Conservation (phyloP, 2,113 vertebrate genomes). For the Romanogobio albipinnatus region DNA sequence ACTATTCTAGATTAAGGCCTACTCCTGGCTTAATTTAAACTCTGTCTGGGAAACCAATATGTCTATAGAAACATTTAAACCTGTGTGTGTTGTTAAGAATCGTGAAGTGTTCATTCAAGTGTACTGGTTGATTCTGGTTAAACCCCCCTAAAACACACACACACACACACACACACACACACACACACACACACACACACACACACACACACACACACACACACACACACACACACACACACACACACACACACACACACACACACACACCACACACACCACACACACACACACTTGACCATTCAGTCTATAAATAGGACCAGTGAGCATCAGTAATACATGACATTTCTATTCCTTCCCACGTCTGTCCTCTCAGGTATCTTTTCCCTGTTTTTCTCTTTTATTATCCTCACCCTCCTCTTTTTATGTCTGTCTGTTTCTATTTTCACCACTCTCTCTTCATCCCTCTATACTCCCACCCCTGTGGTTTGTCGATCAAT, state of each 20-base stretch:
- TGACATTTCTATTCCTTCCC: conserved; percentile 17
- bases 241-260: background rate
- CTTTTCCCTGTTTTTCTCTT: background rate
- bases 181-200: background rate
- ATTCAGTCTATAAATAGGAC: conserved; percentile 55
- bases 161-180: background rate
- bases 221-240: background rate
- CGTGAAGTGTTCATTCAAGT: background rate
- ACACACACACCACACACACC: background rate
- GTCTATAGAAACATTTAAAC: too few relatives aligned
- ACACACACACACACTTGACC: conserved; percentile 3
- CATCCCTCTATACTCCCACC: conserved; percentile 19
- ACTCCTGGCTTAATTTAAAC: too few relatives aligned
- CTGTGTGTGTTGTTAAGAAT: background rate
- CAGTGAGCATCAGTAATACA: conserved; percentile 48
- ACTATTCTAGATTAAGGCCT: too few relatives aligned
- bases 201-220: background rate
- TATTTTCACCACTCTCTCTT: conserved; percentile 6
- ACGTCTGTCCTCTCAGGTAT: background rate
- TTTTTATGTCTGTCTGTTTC: background rate
- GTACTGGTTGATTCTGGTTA: background rate
- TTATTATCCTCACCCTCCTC: conserved; percentile 1
- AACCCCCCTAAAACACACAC: background rate
- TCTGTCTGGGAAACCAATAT: too few relatives aligned
- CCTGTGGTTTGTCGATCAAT: conserved; percentile 48